phyloP scores from a whole-genome alignment of 2,888 invertebrate species.

The Acanthosoma haemorrhoidale region DNA sequence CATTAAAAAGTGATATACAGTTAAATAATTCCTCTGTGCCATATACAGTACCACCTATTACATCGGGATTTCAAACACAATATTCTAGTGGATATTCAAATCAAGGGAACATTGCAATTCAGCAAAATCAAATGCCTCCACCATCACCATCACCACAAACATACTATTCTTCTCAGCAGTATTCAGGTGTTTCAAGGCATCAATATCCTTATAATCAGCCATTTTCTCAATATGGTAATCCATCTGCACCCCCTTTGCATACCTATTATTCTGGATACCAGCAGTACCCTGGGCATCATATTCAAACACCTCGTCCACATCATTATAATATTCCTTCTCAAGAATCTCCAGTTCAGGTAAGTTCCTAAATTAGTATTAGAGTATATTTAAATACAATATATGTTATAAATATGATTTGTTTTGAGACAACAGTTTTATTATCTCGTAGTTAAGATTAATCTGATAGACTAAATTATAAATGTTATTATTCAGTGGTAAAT shows the following conservation, averaged over 20 bases:
- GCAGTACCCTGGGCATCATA: constrained; percentile 25
- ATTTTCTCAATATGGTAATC: constrained; percentile 20
- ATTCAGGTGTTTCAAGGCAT: constrained; percentile 15
- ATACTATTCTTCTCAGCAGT: constrained; percentile 18
- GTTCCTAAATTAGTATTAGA: no score
- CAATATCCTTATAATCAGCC: constrained; percentile 24
- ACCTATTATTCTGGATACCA: constrained; percentile 25
- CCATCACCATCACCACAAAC: constrained; percentile 21
- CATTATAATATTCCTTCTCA: constrained; percentile 20
- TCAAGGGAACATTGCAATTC: constrained; percentile 3
- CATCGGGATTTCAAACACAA: constrained; percentile 6
- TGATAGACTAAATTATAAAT: no score
- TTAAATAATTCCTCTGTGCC: constrained; percentile 13
- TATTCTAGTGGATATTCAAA: constrained; percentile 13
- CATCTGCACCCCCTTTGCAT: constrained; percentile 18
- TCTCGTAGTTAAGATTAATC: no score
- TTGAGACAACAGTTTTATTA: no score
- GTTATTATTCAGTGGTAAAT: no score
- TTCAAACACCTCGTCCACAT: constrained; percentile 21
- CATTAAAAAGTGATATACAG: background rate
- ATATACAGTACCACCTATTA: constrained; percentile 4
- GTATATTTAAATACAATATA: no score
- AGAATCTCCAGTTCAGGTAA: constrained; percentile 9
- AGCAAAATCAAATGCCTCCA: constrained; percentile 24
- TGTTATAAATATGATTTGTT: no score